A percentile compares a stretch with the other conserved stretches of the same genome.
These are phyloP conservation scores for Asobara japonica DNA, from an alignment of 1,140 invertebrate species.

Conservation along the genomic window DNA sequence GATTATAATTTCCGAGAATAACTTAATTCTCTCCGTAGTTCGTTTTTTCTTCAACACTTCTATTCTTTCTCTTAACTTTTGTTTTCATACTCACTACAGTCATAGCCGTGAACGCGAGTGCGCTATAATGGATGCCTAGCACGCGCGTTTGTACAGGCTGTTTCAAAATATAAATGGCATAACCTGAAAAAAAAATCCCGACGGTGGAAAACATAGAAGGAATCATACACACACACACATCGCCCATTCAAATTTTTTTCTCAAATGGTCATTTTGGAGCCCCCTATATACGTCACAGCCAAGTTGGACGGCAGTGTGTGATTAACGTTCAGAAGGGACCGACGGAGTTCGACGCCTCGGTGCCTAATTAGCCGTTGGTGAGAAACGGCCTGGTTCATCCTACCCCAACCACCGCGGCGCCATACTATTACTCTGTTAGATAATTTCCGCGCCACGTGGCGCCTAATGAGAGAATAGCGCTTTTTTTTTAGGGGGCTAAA, in stretches of 20 bases:
- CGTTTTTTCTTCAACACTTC: not conserved
- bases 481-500: no score
- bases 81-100: not conserved
- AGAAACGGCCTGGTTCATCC: conserved; percentile 48
- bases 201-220: no score
- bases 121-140: not conserved
- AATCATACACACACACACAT: no score
- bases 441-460: conserved; percentile 60
- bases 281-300: not conserved
- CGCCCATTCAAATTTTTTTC: not conserved
- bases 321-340: conserved; percentile 37
- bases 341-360: conserved; percentile 54
- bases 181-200: no score
- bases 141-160: not conserved
- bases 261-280: not conserved
- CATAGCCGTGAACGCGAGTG: not conserved
- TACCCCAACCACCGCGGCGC: conserved; percentile 20
- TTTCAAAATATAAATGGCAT: no score
- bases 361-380: conserved; percentile 56
- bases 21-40: conserved; percentile 22
- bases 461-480: conserved; percentile 49
- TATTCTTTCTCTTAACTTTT: not conserved
- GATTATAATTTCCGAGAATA: conserved; percentile 23
- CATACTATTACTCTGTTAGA: conserved; percentile 35
- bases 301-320: conserved; percentile 21